These are phyloP conservation scores for Polymixis flavicincta DNA, from an alignment of 2,888 invertebrate genomes.

Conservation along the genomic window DNA sequence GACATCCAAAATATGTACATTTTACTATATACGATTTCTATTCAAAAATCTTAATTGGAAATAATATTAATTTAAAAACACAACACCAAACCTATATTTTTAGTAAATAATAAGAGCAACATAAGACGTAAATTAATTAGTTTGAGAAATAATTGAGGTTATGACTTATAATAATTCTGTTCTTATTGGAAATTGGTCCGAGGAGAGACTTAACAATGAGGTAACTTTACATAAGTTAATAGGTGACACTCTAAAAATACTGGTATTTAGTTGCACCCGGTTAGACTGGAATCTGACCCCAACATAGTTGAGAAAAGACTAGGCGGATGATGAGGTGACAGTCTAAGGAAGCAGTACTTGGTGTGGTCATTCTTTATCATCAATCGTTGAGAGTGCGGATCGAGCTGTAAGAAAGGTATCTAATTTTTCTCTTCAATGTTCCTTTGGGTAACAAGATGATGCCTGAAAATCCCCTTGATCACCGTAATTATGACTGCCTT, in stretches of 20 bases:
- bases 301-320: not conserved
- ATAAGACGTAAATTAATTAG: not conserved
- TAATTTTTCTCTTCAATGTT: not conserved
- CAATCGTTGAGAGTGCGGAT: not conserved
- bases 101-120: not conserved
- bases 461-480: not conserved
- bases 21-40: not conserved
- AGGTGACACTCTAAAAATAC: not conserved
- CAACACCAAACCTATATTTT: not conserved
- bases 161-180: conserved; percentile 83
- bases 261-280: not conserved
- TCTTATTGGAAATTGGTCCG: conserved; percentile 85
- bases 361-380: not conserved
- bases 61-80: not conserved
- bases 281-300: not conserved
- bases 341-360: not conserved
- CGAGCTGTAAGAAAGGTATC: not conserved
- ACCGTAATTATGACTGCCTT: not conserved
- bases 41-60: not conserved
- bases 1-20: not conserved
- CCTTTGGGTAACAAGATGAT: not conserved
- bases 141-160: not conserved
- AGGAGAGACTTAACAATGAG: conserved; percentile 86
- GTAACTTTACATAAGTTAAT: conserved; percentile 61
- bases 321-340: not conserved